phyloP scores from a whole-genome alignment of 2,113 vertebrate genomes.

The Dascyllus trimaculatus region DNA sequence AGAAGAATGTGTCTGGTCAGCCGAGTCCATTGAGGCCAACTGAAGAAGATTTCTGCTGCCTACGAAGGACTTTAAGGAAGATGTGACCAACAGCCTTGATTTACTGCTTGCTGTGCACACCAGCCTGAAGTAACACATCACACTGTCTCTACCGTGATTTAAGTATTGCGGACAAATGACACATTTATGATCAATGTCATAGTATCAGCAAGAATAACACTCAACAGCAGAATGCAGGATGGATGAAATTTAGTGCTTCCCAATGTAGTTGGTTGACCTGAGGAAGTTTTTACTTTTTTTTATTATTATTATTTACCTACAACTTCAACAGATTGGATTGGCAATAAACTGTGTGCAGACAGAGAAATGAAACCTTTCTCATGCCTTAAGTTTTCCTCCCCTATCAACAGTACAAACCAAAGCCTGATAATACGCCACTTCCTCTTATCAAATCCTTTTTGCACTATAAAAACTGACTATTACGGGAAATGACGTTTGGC shows the following conservation, averaged over 20 bases:
- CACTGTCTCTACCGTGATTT: background rate
- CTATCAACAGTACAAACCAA: background rate
- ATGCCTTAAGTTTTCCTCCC: background rate
- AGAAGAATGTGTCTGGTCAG: slow-evolving; percentile 40
- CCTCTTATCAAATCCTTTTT: background rate
- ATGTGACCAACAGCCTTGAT: background rate
- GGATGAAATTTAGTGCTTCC: background rate
- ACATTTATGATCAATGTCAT: background rate
- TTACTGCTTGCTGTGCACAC: background rate
- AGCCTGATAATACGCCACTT: background rate
- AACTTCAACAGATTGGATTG: background rate
- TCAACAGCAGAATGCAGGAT: slow-evolving; percentile 2
- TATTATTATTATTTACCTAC: background rate
- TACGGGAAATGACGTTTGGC: background rate
- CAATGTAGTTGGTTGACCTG: background rate
- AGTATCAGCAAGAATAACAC: background rate
- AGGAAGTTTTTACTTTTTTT: background rate
- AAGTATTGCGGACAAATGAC: background rate
- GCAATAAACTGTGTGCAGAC: background rate
- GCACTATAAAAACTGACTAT: background rate
- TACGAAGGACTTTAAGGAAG: background rate
- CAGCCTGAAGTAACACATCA: background rate
- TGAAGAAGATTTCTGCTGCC: background rate
- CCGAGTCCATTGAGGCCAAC: slow-evolving; percentile 5
- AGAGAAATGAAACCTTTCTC: background rate